Evolutionary conservation across 2,113 vertebrate species (phyloP).

Genomic region (Butorides virescens): DNA sequence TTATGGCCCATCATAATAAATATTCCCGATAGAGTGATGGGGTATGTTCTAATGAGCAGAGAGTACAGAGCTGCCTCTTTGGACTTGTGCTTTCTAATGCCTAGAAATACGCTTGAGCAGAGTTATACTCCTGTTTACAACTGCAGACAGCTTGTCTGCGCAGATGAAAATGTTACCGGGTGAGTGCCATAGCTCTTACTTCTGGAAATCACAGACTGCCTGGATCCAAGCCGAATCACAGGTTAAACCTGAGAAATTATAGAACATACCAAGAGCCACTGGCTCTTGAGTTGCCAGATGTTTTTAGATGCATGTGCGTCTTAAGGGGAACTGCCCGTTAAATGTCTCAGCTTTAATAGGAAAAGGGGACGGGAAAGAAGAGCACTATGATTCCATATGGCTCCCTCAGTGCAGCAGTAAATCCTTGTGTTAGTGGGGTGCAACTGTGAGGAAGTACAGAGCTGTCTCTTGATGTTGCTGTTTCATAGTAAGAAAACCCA

Average conservation of each 20-base stretch:
- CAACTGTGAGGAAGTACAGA: conserved; percentile 9
- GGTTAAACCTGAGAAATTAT: not conserved
- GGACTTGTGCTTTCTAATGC: not conserved
- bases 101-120: not conserved
- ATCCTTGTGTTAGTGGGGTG: conserved; percentile 25
- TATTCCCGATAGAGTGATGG: not conserved
- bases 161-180: not conserved
- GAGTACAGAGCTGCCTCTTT: not conserved
- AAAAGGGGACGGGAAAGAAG: not conserved
- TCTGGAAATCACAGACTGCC: not conserved
- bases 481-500: not conserved
- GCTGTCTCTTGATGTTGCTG: conserved; percentile 2
- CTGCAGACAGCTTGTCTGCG: not conserved
- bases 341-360: conserved; percentile 6
- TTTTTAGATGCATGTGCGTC: not conserved
- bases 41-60: not conserved
- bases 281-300: not conserved
- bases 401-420: not conserved
- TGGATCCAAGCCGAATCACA: not conserved
- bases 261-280: not conserved
- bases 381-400: not conserved
- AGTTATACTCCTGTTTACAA: not conserved
- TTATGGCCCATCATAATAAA: not conserved
- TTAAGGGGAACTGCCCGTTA: not conserved
- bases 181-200: not conserved